A percentile compares a stretch with the other conserved stretches of the same genome.
phyloP scores from a whole-genome alignment of 2,888 invertebrate genomes.

The Meganola albula region DNA sequence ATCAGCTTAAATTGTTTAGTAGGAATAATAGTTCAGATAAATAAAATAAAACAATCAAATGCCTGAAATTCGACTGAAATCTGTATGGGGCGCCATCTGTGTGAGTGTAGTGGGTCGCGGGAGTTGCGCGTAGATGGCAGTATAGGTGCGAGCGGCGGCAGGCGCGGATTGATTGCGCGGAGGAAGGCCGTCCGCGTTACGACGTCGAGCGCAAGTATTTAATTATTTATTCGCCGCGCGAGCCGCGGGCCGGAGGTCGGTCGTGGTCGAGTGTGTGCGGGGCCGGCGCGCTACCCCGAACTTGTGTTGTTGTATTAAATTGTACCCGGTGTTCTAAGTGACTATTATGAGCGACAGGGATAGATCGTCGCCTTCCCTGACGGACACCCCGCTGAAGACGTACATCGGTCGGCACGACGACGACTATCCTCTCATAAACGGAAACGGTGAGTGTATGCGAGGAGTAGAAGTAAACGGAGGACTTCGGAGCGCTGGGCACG shows the following conservation, averaged over 20 bases:
- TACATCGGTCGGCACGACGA: slow-evolving; percentile 90
- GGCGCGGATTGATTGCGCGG: slow-evolving; percentile 35
- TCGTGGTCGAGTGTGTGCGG: slow-evolving; percentile 66
- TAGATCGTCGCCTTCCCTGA: slow-evolving; percentile 91
- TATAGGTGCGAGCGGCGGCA: slow-evolving; percentile 16
- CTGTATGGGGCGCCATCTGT: slow-evolving; percentile 27
- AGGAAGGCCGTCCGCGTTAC: slow-evolving; percentile 22
- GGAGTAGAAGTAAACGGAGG: slow-evolving; percentile 1
- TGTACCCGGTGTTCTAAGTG: slow-evolving; percentile 60
- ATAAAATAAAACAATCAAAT: too few relatives aligned
- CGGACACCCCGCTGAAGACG: slow-evolving; percentile 92
- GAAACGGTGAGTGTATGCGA: slow-evolving; percentile 81
- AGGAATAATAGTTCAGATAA: too few relatives aligned
- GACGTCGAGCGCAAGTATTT: slow-evolving; percentile 33
- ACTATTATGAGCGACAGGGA: slow-evolving; percentile 94
- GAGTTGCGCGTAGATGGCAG: slow-evolving; percentile 19
- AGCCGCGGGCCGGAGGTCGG: slow-evolving; percentile 76
- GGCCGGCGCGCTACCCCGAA: slow-evolving; percentile 63
- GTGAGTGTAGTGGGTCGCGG: background rate
- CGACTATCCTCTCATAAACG: slow-evolving; percentile 87
- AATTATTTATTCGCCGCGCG: slow-evolving; percentile 72
- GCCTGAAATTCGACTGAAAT: too few relatives aligned
- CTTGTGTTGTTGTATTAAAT: slow-evolving; percentile 53
- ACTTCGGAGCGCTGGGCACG: background rate
- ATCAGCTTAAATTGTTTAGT: too few relatives aligned